Percentiles rank a stretch among this genome's conserved stretches.
Conservation (phyloP, 1,140 invertebrate genomes). For the Drosophila micromelanica region DNA sequence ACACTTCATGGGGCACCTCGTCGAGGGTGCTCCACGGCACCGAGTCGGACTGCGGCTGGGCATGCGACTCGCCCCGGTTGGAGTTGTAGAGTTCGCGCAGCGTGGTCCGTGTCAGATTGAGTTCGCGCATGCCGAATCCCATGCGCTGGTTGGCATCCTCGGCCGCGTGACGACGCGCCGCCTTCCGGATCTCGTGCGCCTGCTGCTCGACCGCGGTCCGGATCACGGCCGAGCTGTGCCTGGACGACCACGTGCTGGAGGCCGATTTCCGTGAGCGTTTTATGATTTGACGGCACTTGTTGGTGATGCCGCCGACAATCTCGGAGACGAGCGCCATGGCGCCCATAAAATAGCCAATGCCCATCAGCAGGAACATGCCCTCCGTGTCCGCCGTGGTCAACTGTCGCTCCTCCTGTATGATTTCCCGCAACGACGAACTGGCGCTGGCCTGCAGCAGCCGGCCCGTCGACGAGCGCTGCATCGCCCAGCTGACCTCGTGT, state of each 20-base stretch:
- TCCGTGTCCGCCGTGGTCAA: slow-evolving; percentile 90
- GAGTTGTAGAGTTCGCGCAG: slow-evolving; percentile 70
- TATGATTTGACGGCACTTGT: slow-evolving; percentile 85
- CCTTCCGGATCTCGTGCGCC: slow-evolving; percentile 58
- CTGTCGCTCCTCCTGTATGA: slow-evolving; percentile 87
- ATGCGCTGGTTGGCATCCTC: slow-evolving; percentile 50
- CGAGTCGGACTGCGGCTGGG: neutral
- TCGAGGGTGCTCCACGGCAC: neutral
- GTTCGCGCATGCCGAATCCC: slow-evolving; percentile 69
- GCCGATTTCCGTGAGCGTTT: slow-evolving; percentile 64
- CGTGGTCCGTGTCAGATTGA: slow-evolving; percentile 75
- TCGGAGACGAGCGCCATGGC: slow-evolving; percentile 86
- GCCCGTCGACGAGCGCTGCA: slow-evolving; percentile 86
- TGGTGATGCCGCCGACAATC: slow-evolving; percentile 88
- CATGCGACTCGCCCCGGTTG: slow-evolving; percentile 27
- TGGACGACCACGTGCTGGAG: slow-evolving; percentile 67
- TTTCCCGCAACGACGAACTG: slow-evolving; percentile 63
- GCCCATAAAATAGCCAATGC: slow-evolving; percentile 87
- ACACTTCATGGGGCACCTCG: slow-evolving; percentile 42
- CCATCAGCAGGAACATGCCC: slow-evolving; percentile 91
- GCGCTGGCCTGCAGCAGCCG: slow-evolving; percentile 86
- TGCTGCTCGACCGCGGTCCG: slow-evolving; percentile 46
- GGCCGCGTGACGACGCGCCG: slow-evolving; percentile 49
- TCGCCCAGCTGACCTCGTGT: slow-evolving; percentile 89
- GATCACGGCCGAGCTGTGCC: slow-evolving; percentile 41